Evolutionary conservation across 37 sponge, comb jelly and placozoan genomes (phyloP).

Genomic region (Beroe ovata): DNA sequence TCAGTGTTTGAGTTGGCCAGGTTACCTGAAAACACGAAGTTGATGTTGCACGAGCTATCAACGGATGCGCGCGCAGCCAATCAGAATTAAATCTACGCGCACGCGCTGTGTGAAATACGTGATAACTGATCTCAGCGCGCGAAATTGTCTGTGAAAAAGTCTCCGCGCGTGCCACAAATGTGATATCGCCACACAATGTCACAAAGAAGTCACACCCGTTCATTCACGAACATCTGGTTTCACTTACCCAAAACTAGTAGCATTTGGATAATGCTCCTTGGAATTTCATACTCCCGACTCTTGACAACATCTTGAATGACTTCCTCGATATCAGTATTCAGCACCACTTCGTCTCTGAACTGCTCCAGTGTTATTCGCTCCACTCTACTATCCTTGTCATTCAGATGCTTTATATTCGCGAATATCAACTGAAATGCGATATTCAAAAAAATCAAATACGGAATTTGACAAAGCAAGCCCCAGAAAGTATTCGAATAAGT

Average conservation of each 20-base stretch:
- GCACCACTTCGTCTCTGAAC: constrained; percentile 39
- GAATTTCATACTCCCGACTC: neutral
- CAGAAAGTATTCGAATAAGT: too few relatives aligned
- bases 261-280: constrained; percentile 24
- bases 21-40: constrained; percentile 34
- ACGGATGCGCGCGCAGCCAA: too few relatives aligned
- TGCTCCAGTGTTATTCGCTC: constrained; percentile 42
- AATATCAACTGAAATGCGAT: constrained; percentile 24
- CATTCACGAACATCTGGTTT: too few relatives aligned
- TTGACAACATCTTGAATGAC: constrained; percentile 13
- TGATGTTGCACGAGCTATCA: too few relatives aligned
- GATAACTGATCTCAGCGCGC: too few relatives aligned
- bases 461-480: too few relatives aligned
- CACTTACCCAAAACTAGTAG: constrained; percentile 32
- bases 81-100: too few relatives aligned
- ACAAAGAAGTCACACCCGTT: too few relatives aligned
- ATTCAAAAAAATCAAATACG: neutral
- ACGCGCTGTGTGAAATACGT: too few relatives aligned
- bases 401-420: constrained; percentile 47
- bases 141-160: too few relatives aligned
- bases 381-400: neutral
- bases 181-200: too few relatives aligned
- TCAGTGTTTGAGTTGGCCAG: constrained; percentile 39
- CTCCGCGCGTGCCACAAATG: too few relatives aligned
- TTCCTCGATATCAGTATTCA: constrained; percentile 33